A percentile compares a stretch with the other conserved stretches of the same genome.
Conservation (phyloP, 2,113 vertebrate species). For the Microtus ochrogaster region DNA sequence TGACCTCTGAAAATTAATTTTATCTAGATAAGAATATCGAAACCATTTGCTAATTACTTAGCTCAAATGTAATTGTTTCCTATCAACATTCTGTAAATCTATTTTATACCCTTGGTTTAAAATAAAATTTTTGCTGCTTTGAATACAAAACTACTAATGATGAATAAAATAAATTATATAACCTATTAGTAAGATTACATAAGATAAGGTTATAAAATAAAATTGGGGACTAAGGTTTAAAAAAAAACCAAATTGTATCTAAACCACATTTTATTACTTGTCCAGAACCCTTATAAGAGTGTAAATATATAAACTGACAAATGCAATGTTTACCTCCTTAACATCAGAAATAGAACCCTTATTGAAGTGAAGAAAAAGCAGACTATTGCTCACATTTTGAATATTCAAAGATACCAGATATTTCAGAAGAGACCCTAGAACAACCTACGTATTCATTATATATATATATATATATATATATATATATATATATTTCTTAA, state of each 20-base stretch:
- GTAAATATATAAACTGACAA: background rate
- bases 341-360: background rate
- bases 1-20: slow-evolving; percentile 35
- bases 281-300: background rate
- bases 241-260: background rate
- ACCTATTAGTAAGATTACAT: slow-evolving; percentile 5
- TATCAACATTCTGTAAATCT: background rate
- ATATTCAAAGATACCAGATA: slow-evolving; percentile 48
- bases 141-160: slow-evolving; percentile 13
- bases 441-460: slow-evolving; percentile 21
- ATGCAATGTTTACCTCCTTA: background rate
- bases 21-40: slow-evolving; percentile 40
- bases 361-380: slow-evolving; percentile 29
- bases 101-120: background rate
- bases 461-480: slow-evolving; percentile 74
- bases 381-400: slow-evolving; percentile 43
- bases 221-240: background rate
- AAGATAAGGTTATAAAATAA: slow-evolving; percentile 33
- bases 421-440: background rate
- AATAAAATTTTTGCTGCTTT: slow-evolving; percentile 26
- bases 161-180: slow-evolving; percentile 55
- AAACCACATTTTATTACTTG: background rate
- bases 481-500: slow-evolving; percentile 58
- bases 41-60: slow-evolving; percentile 37
- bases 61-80: slow-evolving; percentile 4